Base-by-base conservation (phyloP, 2,888 invertebrate genomes). In the Teleogryllus oceanicus region DNA sequence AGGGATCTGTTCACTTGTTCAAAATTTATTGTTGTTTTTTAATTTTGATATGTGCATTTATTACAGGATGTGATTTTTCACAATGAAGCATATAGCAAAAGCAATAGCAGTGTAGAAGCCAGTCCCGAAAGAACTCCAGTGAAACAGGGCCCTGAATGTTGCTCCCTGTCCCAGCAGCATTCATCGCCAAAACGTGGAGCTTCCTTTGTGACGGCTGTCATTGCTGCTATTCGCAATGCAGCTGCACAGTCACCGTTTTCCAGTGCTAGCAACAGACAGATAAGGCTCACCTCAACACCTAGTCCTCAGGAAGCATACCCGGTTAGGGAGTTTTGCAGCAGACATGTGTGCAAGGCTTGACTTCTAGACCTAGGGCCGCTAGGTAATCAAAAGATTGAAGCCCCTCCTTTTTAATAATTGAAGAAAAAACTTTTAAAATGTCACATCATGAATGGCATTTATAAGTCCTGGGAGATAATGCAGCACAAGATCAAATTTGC, bases 51-150 rank as follows among this genome's bases (percentile, higher is more conserved):
- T 8, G 37, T 37, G 8, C 37, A 37, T 37, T 37, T 82, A 83
- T 86, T 86, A 82, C 83, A 92, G 92, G 92, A 94, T 85, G 92
- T 92, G 81, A 92, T 94, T 83, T 94, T 92, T 86, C 94, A 94
- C 85, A 94, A 94, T 84, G 94, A 94, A 86, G 92, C 91, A 0
- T 93, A 92, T 86, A 92, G 92, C 84, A 91, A 91, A 84, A 93
- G 92, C 85, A 92, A 92, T 86, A 92, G 93, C 85, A 91, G 92
- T 84, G 89, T 91, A 79, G 92, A 93, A 74, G 90, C 91, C 13
- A 92, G 92, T 76, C 93, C 93, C 0, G 91, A 91, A 85, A 82
- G 79, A 74, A 79, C 80, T 62, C 79, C 80, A n/a, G 37, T 37
- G 37, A 37, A 37, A 37, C 37, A 37, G 37, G 37, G 0, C 8